phyloP scores from a whole-genome alignment of 2,888 invertebrate genomes.

The Fragum sueziense region DNA sequence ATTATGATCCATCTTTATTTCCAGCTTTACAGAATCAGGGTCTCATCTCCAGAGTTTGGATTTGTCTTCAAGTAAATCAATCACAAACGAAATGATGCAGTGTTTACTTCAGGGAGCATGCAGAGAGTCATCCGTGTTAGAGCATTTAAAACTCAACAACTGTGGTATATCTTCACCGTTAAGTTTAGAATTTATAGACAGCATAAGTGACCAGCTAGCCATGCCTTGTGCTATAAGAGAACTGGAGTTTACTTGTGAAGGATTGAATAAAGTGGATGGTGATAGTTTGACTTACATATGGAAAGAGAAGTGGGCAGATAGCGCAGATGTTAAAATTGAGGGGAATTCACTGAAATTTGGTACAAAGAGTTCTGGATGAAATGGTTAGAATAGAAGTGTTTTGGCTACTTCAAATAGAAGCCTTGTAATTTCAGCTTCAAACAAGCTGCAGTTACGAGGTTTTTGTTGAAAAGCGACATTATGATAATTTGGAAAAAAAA shows the following conservation, averaged over 20 bases:
- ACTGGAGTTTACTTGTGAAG: not conserved
- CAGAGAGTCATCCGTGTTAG: slow-evolving; percentile 56
- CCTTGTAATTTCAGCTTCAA: too few relatives aligned
- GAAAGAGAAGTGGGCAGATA: not conserved
- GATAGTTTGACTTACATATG: not conserved
- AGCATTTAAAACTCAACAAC: slow-evolving; percentile 62
- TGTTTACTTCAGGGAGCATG: slow-evolving; percentile 61
- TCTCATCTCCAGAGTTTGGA: slow-evolving; percentile 64
- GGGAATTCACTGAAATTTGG: not conserved
- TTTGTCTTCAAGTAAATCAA: slow-evolving; percentile 67
- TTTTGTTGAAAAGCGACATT: too few relatives aligned
- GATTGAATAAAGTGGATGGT: not conserved
- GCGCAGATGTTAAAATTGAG: not conserved
- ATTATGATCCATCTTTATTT: slow-evolving; percentile 7
- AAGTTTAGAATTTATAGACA: slow-evolving; percentile 67
- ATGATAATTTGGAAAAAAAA: too few relatives aligned
- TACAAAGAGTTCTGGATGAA: not conserved
- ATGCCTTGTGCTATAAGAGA: slow-evolving; percentile 15
- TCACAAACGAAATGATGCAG: slow-evolving; percentile 64
- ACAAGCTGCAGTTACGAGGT: too few relatives aligned
- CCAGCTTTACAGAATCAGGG: slow-evolving; percentile 66
- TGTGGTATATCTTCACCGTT: slow-evolving; percentile 72
- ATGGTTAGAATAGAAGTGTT: too few relatives aligned
- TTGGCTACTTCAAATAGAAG: too few relatives aligned
- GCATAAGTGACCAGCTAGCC: slow-evolving; percentile 66